Conservation (phyloP, 2,888 invertebrate species). For the Cotesia congregata region DNA sequence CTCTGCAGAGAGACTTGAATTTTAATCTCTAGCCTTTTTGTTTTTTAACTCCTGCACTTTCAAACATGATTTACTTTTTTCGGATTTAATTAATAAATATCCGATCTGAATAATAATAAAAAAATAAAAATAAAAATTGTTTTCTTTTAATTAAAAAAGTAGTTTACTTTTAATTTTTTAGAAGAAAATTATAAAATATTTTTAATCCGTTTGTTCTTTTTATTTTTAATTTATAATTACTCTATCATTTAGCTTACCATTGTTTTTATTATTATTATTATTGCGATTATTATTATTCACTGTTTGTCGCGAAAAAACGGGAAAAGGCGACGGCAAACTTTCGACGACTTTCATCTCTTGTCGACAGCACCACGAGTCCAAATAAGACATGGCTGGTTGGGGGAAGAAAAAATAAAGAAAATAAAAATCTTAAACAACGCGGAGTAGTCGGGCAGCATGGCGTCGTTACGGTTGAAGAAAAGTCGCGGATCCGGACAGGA, state of each 20-base stretch:
- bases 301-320: not conserved
- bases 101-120: not conserved
- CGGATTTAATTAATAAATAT: not conserved
- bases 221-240: not conserved
- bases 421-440: constrained; percentile 32
- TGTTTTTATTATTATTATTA: not conserved
- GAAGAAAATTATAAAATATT: not conserved
- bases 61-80: not conserved
- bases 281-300: constrained; percentile 26
- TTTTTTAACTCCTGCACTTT: not conserved
- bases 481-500: constrained; percentile 31
- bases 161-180: not conserved
- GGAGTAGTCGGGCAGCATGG: constrained; percentile 21
- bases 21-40: constrained; percentile 3
- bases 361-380: constrained; percentile 10
- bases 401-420: constrained; percentile 10
- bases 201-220: no score
- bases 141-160: not conserved
- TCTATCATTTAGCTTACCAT: not conserved
- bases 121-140: not conserved
- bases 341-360: constrained; percentile 21
- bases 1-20: constrained; percentile 19
- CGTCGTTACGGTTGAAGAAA: constrained; percentile 32
- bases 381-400: not conserved
- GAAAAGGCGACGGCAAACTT: constrained; percentile 28